Evolutionary conservation across 1,140 invertebrate genomes (phyloP).

Genomic region (Meloidogyne floridensis): DNA sequence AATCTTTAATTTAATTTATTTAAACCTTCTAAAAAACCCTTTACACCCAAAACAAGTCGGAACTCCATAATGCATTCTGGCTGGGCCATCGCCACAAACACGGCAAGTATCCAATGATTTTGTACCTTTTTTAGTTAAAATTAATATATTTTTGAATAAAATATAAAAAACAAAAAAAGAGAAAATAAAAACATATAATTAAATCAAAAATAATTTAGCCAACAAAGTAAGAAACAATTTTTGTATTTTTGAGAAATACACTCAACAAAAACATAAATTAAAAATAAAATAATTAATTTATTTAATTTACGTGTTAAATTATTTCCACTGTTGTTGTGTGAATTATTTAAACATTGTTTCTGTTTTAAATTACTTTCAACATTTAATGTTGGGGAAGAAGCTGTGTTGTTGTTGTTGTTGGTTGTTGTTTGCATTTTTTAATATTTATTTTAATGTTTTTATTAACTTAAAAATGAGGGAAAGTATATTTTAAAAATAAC

Average conservation of each 20-base stretch:
- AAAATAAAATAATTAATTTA: neutral
- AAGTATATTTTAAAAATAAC: too few relatives aligned
- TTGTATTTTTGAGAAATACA: too few relatives aligned
- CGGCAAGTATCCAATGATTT: conserved; percentile 58
- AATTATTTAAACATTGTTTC: neutral
- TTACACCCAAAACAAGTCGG: conserved; percentile 56
- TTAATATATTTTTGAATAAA: neutral
- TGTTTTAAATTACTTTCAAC: neutral
- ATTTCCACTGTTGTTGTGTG: neutral
- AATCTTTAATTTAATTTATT: neutral
- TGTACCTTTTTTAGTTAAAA: conserved; percentile 37
- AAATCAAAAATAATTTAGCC: too few relatives aligned
- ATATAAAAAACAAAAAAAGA: neutral
- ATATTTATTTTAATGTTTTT: neutral
- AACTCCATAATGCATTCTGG: conserved; percentile 63
- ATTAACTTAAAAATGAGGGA: too few relatives aligned
- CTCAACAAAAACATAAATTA: too few relatives aligned
- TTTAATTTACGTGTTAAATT: neutral
- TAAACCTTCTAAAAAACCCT: conserved; percentile 45
- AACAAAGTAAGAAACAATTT: too few relatives aligned
- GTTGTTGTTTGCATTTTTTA: neutral
- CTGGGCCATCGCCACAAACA: conserved; percentile 63
- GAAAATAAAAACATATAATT: too few relatives aligned
- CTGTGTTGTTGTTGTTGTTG: too few relatives aligned
- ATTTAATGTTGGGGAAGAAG: conserved; percentile 6